Conservation (phyloP, 2,888 invertebrate species). For the Polia nebulosa region DNA sequence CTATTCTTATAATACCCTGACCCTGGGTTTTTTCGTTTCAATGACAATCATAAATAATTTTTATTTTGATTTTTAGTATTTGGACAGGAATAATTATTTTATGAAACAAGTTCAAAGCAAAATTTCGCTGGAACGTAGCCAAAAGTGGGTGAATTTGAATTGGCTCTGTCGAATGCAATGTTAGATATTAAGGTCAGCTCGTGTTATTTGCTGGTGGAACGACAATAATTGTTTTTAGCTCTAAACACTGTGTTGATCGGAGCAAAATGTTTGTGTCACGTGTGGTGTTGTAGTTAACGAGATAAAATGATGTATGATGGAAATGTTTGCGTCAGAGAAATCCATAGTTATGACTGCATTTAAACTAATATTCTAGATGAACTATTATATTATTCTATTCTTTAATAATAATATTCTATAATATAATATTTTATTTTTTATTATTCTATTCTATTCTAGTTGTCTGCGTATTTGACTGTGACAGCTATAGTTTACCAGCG, state of each 20-base stretch:
- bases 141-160: conserved; percentile 49
- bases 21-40: not conserved
- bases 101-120: conserved; percentile 21
- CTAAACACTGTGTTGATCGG: not conserved
- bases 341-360: not conserved
- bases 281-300: not conserved
- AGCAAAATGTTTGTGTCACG: not conserved
- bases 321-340: not conserved
- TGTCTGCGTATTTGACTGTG: too few relatives aligned
- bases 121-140: conserved; percentile 37
- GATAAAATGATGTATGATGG: not conserved
- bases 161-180: conserved; percentile 42
- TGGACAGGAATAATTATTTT: conserved; percentile 24
- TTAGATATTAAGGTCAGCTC: conserved; percentile 36
- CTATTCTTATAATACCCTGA: not conserved
- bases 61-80: conserved; percentile 11
- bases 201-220: conserved; percentile 12
- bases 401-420: too few relatives aligned
- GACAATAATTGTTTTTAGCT: conserved; percentile 31
- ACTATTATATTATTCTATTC: too few relatives aligned
- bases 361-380: not conserved
- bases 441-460: too few relatives aligned
- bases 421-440: too few relatives aligned
- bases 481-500: too few relatives aligned
- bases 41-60: conserved; percentile 24